Evolutionary conservation across 2,888 invertebrate genomes (phyloP).

Genomic region (Nowickia ferox): DNA sequence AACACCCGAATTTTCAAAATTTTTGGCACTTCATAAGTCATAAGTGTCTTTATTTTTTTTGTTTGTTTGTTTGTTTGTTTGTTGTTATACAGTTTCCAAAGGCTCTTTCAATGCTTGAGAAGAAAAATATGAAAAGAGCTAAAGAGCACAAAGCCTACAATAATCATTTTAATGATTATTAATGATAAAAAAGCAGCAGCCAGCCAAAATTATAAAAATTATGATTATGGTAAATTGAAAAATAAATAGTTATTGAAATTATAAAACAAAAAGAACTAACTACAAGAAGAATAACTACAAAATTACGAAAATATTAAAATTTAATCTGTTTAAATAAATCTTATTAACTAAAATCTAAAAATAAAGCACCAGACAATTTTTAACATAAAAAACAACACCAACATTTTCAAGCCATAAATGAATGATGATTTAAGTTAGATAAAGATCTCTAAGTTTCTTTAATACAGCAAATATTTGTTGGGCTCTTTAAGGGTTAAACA

Average conservation of each 20-base stretch:
- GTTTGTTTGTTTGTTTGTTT: neutral
- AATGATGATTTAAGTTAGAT: constrained; percentile 45
- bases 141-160: constrained; percentile 54
- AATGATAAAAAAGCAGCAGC: constrained; percentile 49
- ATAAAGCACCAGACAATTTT: neutral
- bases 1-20: constrained; percentile 60
- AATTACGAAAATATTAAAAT: constrained; percentile 46
- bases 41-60: constrained; percentile 2
- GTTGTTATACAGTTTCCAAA: neutral
- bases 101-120: neutral
- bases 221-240: constrained; percentile 46
- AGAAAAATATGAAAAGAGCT: constrained; percentile 2
- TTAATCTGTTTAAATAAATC: constrained; percentile 44
- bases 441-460: constrained; percentile 55
- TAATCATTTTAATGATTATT: constrained; percentile 64
- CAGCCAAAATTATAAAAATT: constrained; percentile 32
- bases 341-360: constrained; percentile 14
- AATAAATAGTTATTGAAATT: constrained; percentile 32
- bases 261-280: neutral
- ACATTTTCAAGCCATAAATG: constrained; percentile 10
- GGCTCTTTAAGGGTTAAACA: constrained; percentile 71
- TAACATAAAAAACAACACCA: neutral
- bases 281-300: neutral
- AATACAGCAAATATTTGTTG: constrained; percentile 32
- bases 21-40: constrained; percentile 71